These are phyloP conservation scores for Aphaenogaster ashmeadi DNA, from an alignment of 1,140 invertebrate species.

Conservation along the genomic window DNA sequence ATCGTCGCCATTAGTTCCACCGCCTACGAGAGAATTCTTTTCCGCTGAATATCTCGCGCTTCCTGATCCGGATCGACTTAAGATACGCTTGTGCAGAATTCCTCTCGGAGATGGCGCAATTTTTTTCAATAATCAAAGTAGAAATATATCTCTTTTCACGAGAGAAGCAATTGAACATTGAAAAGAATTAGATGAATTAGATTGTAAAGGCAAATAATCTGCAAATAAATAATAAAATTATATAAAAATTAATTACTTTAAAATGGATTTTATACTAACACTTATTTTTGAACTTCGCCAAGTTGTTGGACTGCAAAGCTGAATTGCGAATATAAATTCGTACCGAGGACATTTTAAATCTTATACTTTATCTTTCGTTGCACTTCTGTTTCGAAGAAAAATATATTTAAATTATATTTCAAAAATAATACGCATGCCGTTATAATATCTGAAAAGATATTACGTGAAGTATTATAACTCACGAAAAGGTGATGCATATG, in stretches of 20 bases:
- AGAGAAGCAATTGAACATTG: not conserved
- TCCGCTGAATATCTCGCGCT: conserved; percentile 33
- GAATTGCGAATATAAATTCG: conserved; percentile 12
- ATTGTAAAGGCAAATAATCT: not conserved
- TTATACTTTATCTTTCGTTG: not conserved
- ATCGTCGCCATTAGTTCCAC: conserved; percentile 67
- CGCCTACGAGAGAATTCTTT: conserved; percentile 41
- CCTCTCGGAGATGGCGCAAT: not conserved
- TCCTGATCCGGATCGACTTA: conserved; percentile 25
- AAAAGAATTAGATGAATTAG: not conserved
- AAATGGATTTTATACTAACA: not conserved
- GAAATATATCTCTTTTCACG: not conserved
- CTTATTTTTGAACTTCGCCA: not conserved
- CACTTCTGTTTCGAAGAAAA: not conserved
- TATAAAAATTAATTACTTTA: not conserved
- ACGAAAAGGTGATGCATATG: not conserved
- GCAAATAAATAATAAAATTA: conserved; percentile 22
- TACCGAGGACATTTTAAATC: not conserved
- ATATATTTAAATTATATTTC: conserved; percentile 17
- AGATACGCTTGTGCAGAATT: not conserved
- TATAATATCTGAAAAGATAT: not conserved
- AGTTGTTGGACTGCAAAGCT: not conserved
- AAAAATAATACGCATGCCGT: not conserved
- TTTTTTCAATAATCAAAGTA: not conserved
- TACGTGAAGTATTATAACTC: not conserved